Conservation (phyloP, 2,113 vertebrate species). For the Elephas maximus region DNA sequence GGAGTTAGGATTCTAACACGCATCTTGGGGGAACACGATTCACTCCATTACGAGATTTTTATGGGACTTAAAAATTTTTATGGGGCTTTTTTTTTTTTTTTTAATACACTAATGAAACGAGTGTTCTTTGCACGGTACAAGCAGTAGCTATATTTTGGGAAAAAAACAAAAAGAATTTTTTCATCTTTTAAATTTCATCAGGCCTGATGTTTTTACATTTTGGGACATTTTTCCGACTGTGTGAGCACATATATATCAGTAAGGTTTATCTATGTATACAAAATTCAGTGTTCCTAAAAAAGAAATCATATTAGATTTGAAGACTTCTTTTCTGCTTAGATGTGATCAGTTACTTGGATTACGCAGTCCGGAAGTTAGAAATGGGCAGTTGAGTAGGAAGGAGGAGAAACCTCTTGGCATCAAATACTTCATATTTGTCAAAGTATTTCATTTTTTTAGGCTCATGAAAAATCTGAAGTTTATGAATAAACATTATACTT, state of each 20-base stretch:
- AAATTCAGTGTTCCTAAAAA: not conserved
- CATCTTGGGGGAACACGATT: not conserved
- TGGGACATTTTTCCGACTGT: not conserved
- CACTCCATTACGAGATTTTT: not conserved
- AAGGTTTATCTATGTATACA: not conserved
- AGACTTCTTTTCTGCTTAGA: conserved; percentile 19
- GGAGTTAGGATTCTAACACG: not conserved
- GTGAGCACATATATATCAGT: not conserved
- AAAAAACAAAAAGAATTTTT: not conserved
- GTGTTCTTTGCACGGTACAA: not conserved
- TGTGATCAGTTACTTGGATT: conserved; percentile 24
- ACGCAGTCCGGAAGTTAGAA: not conserved
- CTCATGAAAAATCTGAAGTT: not conserved
- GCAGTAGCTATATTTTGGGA: not conserved
- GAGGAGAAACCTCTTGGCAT: conserved; percentile 14
- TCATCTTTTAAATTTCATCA: not conserved
- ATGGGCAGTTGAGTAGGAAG: conserved; percentile 12
- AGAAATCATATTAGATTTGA: conserved; percentile 11
- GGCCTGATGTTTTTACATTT: not conserved
- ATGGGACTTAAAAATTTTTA: not conserved
- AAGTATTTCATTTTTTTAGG: conserved; percentile 66
- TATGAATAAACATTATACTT: not conserved
- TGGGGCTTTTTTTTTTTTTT: not conserved
- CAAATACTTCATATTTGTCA: conserved; percentile 52
- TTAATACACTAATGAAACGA: not conserved